Conservation (phyloP, 2,797 vertebrate genomes). For the Scyliorhinus canicula region DNA sequence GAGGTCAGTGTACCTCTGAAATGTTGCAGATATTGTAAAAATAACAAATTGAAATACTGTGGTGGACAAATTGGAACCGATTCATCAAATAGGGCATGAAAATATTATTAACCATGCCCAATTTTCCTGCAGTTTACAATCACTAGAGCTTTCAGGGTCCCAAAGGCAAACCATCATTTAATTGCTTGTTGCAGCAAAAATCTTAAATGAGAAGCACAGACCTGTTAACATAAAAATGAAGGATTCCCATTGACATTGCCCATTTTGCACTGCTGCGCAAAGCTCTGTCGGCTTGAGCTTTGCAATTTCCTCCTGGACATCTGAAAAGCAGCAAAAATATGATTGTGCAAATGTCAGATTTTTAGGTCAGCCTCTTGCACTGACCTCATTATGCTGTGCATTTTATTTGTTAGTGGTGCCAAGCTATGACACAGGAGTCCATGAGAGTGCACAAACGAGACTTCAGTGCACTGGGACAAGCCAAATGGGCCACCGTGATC, state of each 20-base stretch:
- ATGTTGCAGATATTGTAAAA: neutral
- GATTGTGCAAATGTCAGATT: neutral
- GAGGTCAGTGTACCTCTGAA: neutral
- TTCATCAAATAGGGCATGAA: neutral
- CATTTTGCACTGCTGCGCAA: neutral
- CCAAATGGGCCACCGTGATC: neutral
- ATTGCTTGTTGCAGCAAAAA: neutral
- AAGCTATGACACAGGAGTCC: neutral
- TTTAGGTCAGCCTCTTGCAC: neutral
- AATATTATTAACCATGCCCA: neutral
- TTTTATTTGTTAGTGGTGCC: neutral
- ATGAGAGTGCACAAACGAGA: neutral
- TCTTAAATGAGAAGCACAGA: neutral
- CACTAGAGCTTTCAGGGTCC: neutral
- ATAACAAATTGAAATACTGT: neutral
- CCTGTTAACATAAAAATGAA: neutral
- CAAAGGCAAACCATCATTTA: neutral
- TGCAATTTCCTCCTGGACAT: neutral
- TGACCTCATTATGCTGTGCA: conserved; percentile 1
- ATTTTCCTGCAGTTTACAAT: neutral
- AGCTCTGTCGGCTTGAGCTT: neutral
- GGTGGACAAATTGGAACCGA: neutral
- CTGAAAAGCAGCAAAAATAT: neutral
- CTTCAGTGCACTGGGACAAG: neutral
- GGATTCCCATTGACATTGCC: neutral